A percentile compares a stretch with the other conserved stretches of the same genome.
These are phyloP conservation scores for Drymonia ruficornis DNA, from an alignment of 2,888 invertebrate genomes.

Conservation along the genomic window DNA sequence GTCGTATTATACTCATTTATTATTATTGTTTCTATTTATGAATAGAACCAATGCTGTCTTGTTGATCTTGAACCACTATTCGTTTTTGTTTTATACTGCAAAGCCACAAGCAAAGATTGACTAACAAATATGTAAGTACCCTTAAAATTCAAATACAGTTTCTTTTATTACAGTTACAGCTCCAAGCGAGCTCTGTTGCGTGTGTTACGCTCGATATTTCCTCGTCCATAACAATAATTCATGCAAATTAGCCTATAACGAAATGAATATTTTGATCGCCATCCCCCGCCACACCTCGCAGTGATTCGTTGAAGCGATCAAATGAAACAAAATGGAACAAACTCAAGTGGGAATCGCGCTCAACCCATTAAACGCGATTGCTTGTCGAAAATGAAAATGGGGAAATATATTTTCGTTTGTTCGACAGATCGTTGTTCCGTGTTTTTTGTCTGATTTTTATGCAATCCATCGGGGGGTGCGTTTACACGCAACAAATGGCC, in stretches of 20 bases:
- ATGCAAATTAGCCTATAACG: constrained; percentile 28
- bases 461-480: constrained; percentile 71
- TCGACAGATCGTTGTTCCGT: constrained; percentile 59
- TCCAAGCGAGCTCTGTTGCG: not conserved
- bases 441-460: constrained; percentile 74
- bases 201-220: not conserved
- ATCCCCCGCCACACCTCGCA: constrained; percentile 49
- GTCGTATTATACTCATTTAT: no score
- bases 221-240: constrained; percentile 4
- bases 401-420: constrained; percentile 77
- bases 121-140: no score
- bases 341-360: constrained; percentile 79
- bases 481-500: constrained; percentile 75
- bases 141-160: not conserved
- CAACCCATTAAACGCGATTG: constrained; percentile 79
- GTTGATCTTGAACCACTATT: no score
- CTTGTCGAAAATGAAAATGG: constrained; percentile 82
- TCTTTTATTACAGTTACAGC: not conserved
- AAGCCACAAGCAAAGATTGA: no score
- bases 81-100: no score
- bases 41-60: no score
- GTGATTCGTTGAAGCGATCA: constrained; percentile 66
- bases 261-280: constrained; percentile 34
- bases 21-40: no score
- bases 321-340: constrained; percentile 77